Base-by-base conservation (phyloP, 2,797 vertebrate species). In the Brachymystax lenok region DNA sequence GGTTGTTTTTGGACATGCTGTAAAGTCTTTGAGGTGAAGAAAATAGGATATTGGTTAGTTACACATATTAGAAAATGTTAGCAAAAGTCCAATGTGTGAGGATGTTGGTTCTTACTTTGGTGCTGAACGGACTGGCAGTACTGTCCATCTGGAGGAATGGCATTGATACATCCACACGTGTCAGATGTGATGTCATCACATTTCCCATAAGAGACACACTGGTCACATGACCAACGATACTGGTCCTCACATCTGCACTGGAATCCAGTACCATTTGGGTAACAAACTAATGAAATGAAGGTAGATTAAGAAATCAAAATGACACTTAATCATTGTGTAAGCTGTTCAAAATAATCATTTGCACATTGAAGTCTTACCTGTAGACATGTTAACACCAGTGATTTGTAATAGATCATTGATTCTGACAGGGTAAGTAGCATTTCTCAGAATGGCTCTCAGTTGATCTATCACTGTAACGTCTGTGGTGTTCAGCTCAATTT, bases 311-410 rank as follows among this genome's bases (percentile, higher is more conserved):
- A 61, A 61, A 61, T 17, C 19, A 17, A 61, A 6, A n/a, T n/a
- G 4, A 33, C 33, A 33, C 33, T 33, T 5, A 33, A 33, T 33
- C 28, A 3, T 0, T 28, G 27, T 14, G n/a, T 21, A 21, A 67
- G 12, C 33, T 6, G 5, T 35, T 35, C 5, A 35, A 35, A 1
- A 2, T 10, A 64, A n/a, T 13, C 8, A 63, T 6, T 24, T 63
- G 6, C 6, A 63, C 21, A 24, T 19, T 21, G 5, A 21, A 28
- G 8, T 3, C 0, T 77, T 59, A 81, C 80, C 80, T 14, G 74
- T 81, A 12, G 80, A 74, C 56, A 81, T 17, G 40, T 33, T 61
- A 3, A 78, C 14, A 35, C 73, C 74, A 72, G 80, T 81, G 69
- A 81, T 73, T 52, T 73, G 64, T 46, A 73, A 56, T 56, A 16